Evolutionary conservation across 1,140 invertebrate species (phyloP), one percentile per base, ranked within the genome.

Genomic region (Adelges cooleyi): DNA sequence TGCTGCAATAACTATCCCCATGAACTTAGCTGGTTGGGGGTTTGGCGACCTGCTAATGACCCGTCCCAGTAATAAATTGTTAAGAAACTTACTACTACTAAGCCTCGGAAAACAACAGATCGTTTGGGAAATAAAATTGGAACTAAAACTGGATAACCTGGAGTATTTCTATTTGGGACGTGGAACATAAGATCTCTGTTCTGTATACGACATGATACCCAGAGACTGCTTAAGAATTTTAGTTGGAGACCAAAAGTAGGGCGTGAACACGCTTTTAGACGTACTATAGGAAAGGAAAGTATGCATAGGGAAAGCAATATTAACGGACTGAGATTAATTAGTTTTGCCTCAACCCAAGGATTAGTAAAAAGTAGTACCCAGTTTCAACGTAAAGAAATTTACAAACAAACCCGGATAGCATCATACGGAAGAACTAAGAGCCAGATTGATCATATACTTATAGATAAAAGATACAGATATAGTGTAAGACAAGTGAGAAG

Each of bases 271-370:
- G 33, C 36, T 20, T 67, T 44, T 40, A 54, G 40, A 38, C 13
- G 17, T 15, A 68, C 59, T 42, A 68, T 75, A 69, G 17, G 74
- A 68, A 65, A 77, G 50, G 38, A 77, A 66, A 54, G 73, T 71
- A 48, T 68, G 69, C 68, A 76, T 68, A 33, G 59, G 29, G 17
- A 38, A 29, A 66, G 49, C 15, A 70, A 69, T 65, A 66, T 67
- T 27, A 71, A 71, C 56, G 69, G 68, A 38, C 25, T 66, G n/a
- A 56, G 67, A 38, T 38, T 71, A 15, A 46, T 68, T 6, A 65
- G 68, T 17, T 67, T 73, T 54, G 67, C 67, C 20, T 38, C 29
- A 33, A 65, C 46, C 20, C 68, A 68, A 20, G 66, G 52, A 20
- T 51, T 72, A 65, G 67, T 59, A 48, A 51, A 69, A 54, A 46